These are phyloP conservation scores for Chelonoidis abingdonii DNA, from an alignment of 2,113 vertebrate species.

Conservation along the genomic window DNA sequence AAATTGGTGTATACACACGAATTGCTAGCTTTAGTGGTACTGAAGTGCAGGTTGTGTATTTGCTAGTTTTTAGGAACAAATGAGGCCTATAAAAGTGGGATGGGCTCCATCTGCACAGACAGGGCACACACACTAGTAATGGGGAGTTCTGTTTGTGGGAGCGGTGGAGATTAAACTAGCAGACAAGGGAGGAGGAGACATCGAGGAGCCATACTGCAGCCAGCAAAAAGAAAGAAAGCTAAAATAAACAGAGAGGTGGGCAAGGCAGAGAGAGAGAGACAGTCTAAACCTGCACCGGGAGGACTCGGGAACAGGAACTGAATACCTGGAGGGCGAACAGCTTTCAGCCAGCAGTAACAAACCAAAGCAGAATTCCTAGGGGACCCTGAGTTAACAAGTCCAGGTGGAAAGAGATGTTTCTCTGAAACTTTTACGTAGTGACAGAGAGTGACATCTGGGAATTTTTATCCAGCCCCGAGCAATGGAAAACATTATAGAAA, in stretches of 20 bases:
- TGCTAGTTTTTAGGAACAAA: not conserved
- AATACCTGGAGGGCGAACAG: not conserved
- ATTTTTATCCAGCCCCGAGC: not conserved
- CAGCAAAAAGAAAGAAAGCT: not conserved
- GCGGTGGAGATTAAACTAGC: not conserved
- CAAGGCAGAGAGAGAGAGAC: not conserved
- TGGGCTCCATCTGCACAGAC: not conserved
- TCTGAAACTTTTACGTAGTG: not conserved
- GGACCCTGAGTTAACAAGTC: no score
- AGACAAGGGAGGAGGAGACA: not conserved
- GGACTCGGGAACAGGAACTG: not conserved
- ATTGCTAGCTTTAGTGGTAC: not conserved
- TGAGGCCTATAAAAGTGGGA: not conserved
- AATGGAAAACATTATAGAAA: not conserved
- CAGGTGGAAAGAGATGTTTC: not conserved
- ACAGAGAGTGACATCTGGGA: not conserved
- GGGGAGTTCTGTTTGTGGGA: not conserved
- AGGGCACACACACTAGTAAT: not conserved
- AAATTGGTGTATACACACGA: not conserved
- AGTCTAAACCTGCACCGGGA: not conserved
- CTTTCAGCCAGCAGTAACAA: not conserved
- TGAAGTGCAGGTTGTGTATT: not conserved
- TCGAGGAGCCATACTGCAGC: not conserved
- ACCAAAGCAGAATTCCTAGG: not conserved
- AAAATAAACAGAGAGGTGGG: no score